Evolutionary conservation across 2,113 vertebrate species (phyloP), one percentile per base, ranked within the genome.

Genomic region (Manacus vitellinus): DNA sequence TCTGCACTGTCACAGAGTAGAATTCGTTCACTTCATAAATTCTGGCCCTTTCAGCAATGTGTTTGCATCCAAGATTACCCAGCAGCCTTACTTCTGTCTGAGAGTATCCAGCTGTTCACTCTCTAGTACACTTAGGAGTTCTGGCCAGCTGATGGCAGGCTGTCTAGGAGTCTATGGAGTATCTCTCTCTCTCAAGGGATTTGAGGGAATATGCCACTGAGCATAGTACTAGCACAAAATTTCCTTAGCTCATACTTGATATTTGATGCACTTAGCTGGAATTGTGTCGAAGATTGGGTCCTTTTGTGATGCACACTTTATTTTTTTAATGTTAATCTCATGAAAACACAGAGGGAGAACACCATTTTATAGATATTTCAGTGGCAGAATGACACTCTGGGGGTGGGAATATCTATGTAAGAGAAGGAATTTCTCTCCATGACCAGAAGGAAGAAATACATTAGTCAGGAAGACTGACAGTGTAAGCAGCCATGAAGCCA

Each of bases 21-120:
- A 92, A 92, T 94, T 95, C 55, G 55, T 90, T 88, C 59, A 55
- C 86, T 74, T 82, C 46, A 80, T 96, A 85, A 95, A 93, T 93
- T 93, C 55, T 85, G 63, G 51, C 70, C 59, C 59, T 94, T 92
- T 94, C 92, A 88, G 63, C 92, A 90, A 25, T 46, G 5, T 2
- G 31, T 93, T 93, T 7, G 3, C 20, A 47, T 96, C 78, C 88
- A 80, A 80, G 72, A 66, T 92, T 92, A 73, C 13, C 76, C 85
- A 86, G 78, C 75, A 84, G 82, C 37, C 43, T 51, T 77, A 9
- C 33, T 85, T 89, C 59, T 91, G 54, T 62, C n/a, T 92, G 93
- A 88, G 35, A 93, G 11, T 16, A n/a, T 94, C 63, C 92, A 94
- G 88, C 95, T 96, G 95, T 51, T 79, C 46, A 10, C 62, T 51